Evolutionary conservation across 2,113 vertebrate species (phyloP).

Genomic region (Ptyas mucosa): DNA sequence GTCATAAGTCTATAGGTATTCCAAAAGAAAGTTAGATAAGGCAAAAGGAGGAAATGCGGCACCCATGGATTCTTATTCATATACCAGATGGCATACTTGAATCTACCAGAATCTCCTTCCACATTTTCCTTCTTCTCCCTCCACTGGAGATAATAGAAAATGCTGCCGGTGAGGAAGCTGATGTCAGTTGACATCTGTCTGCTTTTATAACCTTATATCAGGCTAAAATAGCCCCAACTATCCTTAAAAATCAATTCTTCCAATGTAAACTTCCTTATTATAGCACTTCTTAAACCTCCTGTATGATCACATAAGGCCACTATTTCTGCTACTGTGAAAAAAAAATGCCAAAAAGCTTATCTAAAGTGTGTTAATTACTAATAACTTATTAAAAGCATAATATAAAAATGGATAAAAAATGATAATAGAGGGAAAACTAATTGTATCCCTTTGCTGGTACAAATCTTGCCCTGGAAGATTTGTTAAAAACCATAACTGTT

Average conservation of each 20-base stretch:
- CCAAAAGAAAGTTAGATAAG: not conserved
- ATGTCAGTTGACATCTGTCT: not conserved
- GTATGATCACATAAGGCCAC: not conserved
- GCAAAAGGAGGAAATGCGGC: not conserved
- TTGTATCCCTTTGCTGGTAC: not conserved
- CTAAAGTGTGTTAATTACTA: not conserved
- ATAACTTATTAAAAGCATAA: not conserved
- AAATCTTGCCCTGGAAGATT: not conserved
- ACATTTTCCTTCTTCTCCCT: not conserved
- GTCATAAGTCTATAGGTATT: not conserved
- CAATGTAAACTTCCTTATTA: not conserved
- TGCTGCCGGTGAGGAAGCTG: not conserved
- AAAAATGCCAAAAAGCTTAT: not conserved
- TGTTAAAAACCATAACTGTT: not conserved
- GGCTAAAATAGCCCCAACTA: not conserved
- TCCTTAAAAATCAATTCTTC: not conserved
- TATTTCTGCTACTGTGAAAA: not conserved
- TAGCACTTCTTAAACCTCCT: not conserved
- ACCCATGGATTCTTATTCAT: not conserved
- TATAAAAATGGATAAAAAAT: not conserved
- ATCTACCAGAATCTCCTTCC: not conserved
- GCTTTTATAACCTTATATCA: not conserved
- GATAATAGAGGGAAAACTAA: not conserved
- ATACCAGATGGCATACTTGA: not conserved
- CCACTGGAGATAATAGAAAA: not conserved